phyloP scores from a whole-genome alignment of 2,797 vertebrate species.

The Typhlichthys eigenmanni region DNA sequence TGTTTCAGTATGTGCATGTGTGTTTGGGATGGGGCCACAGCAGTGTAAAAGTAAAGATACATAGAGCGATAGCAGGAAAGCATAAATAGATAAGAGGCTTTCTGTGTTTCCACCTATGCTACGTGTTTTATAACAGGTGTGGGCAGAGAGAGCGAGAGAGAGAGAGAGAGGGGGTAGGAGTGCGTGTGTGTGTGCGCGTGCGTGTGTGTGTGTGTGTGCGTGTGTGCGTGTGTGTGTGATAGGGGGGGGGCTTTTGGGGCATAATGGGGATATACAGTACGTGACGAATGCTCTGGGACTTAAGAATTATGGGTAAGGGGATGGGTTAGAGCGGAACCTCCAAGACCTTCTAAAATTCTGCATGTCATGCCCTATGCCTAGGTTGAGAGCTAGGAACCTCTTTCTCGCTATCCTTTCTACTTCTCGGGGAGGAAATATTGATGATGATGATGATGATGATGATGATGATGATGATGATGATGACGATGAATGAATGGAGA shows the following conservation, averaged over 20 bases:
- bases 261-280: no score
- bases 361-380: no score
- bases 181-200: conserved; percentile 1
- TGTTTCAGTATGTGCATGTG: not conserved
- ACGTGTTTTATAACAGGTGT: conserved; percentile 60
- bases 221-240: not conserved
- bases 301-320: conserved; percentile 9
- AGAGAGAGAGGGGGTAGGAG: not conserved
- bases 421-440: conserved; percentile 15
- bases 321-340: no score
- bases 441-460: conserved; percentile 24
- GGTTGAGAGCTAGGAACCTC: no score
- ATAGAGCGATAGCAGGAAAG: conserved; percentile 22
- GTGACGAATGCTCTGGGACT: no score
- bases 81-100: conserved; percentile 80
- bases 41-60: conserved; percentile 8
- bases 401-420: no score
- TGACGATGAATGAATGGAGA: not conserved
- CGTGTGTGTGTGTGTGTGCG: conserved; percentile 1
- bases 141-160: conserved; percentile 14
- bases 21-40: conserved; percentile 8
- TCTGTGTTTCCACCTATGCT: conserved; percentile 76
- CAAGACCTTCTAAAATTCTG: no score
- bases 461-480: conserved; percentile 23
- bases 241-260: not conserved